Conservation (phyloP, 2,888 invertebrate species). For the Globia sparganii region DNA sequence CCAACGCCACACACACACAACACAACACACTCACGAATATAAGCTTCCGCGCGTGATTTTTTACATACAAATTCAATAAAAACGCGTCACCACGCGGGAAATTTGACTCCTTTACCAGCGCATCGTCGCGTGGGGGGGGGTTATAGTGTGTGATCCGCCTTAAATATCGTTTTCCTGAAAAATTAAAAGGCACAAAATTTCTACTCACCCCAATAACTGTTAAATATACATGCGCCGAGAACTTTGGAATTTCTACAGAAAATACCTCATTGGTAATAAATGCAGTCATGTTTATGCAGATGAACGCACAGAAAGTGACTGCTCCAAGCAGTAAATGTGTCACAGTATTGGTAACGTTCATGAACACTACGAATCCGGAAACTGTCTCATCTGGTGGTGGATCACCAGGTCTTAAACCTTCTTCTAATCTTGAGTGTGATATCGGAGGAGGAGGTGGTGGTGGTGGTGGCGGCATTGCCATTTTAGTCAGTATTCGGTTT, state of each 20-base stretch:
- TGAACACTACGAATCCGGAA: slow-evolving; percentile 52
- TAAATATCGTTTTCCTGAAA: neutral
- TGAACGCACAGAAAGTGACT: slow-evolving; percentile 68
- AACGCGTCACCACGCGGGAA: neutral
- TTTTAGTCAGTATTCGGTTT: slow-evolving; percentile 15
- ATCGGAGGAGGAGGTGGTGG: slow-evolving; percentile 52
- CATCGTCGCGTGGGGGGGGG: neutral
- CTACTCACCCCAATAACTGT: slow-evolving; percentile 80
- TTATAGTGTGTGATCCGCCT: neutral
- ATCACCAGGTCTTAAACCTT: slow-evolving; percentile 26
- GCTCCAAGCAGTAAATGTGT: slow-evolving; percentile 74
- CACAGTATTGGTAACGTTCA: slow-evolving; percentile 69
- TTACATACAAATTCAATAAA: neutral
- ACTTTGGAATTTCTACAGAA: neutral
- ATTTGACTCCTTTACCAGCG: neutral
- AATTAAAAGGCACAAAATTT: neutral
- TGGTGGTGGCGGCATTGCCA: slow-evolving; percentile 62
- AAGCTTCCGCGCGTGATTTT: neutral
- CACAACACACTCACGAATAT: too few species aligned
- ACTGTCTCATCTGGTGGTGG: slow-evolving; percentile 34
- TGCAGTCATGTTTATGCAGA: slow-evolving; percentile 47
- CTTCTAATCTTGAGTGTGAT: slow-evolving; percentile 54
- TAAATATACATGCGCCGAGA: slow-evolving; percentile 75
- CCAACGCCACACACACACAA: too few species aligned
- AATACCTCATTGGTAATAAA: too few species aligned